A percentile compares a stretch with the other conserved stretches of the same genome.
phyloP scores from a whole-genome alignment of 2,797 vertebrate species.

The Picus viridis region DNA sequence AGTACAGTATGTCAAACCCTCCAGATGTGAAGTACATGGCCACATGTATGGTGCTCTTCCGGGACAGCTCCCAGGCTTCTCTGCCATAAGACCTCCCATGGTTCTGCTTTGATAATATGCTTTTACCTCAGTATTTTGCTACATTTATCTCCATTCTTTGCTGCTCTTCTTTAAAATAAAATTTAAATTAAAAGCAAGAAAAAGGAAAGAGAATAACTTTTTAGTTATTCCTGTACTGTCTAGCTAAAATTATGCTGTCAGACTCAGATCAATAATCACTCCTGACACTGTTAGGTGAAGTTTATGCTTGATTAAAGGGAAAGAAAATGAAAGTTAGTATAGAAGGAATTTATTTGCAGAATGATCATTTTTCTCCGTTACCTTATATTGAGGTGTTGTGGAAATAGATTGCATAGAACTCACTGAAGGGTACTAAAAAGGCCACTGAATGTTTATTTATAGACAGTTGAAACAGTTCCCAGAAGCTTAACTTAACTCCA shows the following conservation, averaged over 20 bases:
- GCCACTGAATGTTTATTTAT: not conserved
- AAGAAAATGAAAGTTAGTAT: slow-evolving; percentile 24
- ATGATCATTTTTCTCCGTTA: slow-evolving; percentile 16
- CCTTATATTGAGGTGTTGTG: not conserved
- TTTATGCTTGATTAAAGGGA: slow-evolving; percentile 8
- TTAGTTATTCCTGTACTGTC: not conserved
- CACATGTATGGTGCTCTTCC: not conserved
- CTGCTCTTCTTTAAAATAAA: not conserved
- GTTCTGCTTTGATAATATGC: not conserved
- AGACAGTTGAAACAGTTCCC: not conserved
- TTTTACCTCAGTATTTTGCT: not conserved
- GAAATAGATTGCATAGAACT: not conserved
- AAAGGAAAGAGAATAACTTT: not conserved
- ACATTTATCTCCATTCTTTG: not conserved
- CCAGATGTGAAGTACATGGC: not conserved
- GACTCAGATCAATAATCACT: slow-evolving; percentile 1
- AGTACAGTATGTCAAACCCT: not conserved
- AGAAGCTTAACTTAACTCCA: not conserved
- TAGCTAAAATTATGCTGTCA: not conserved
- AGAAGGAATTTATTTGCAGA: slow-evolving; percentile 8
- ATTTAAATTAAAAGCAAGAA: not conserved
- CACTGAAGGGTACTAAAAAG: not conserved
- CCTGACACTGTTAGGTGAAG: not conserved
- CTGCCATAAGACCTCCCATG: not conserved
- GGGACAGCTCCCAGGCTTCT: not conserved